Percentiles rank a stretch among this genome's conserved stretches.
Conservation (phyloP, 2,888 invertebrate genomes). For the Apamea monoglypha region DNA sequence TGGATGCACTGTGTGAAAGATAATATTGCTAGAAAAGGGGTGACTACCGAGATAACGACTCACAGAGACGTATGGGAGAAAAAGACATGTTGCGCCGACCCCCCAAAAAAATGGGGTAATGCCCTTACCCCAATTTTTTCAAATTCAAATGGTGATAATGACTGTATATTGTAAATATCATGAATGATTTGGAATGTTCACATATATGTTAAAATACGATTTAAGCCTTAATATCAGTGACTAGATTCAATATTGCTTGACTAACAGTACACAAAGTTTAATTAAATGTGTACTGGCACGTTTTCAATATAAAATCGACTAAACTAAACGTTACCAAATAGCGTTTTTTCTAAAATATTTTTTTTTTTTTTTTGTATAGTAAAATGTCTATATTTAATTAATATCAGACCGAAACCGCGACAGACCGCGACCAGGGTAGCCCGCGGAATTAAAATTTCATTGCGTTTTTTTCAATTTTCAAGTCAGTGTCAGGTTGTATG, state of each 20-base stretch:
- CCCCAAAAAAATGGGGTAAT: background rate
- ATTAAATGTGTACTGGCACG: background rate
- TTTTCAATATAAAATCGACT: background rate
- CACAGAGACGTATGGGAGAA: background rate
- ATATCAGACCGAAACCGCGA: no score
- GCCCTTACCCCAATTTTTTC: no score
- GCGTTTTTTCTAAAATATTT: background rate
- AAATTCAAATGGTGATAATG: background rate
- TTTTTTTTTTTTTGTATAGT: background rate
- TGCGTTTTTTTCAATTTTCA: no score
- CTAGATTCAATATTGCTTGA: slow-evolving; percentile 18
- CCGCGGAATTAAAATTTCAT: no score
- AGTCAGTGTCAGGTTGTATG: no score
- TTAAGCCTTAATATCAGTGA: slow-evolving; percentile 2
- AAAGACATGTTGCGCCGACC: no score
- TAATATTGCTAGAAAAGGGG: background rate
- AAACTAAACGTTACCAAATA: background rate
- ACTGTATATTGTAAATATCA: background rate
- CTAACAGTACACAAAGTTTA: background rate
- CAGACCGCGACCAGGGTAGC: no score
- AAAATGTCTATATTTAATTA: no score
- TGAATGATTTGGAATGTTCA: slow-evolving; percentile 7
- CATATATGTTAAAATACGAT: slow-evolving; percentile 2
- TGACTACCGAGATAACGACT: background rate
- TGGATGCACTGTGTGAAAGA: background rate